A percentile compares a stretch with the other conserved stretches of the same genome.
Evolutionary conservation across 2,113 vertebrate genomes (phyloP).

Genomic region (Gobio gobio): DNA sequence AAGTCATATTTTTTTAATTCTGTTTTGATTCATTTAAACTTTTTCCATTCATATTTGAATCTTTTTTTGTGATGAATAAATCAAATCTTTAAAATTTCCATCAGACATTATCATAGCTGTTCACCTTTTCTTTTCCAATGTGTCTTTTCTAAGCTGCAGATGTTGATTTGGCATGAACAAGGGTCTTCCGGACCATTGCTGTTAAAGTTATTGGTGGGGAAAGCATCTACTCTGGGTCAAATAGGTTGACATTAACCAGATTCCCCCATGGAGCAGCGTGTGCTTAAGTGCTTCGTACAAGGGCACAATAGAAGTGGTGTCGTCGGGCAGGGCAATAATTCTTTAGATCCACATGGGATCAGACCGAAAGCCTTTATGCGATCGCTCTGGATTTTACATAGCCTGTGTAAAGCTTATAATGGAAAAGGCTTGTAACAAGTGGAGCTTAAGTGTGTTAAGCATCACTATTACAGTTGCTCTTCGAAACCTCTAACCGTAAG

Average conservation of each 20-base stretch:
- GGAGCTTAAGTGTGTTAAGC: conserved; percentile 1
- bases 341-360: conserved; percentile 7
- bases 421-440: background rate
- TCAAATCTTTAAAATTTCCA: too few species aligned
- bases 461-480: background rate
- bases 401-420: background rate
- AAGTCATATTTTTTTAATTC: too few species aligned
- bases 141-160: too few species aligned
- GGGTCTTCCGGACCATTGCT: background rate
- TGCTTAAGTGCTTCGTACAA: conserved; percentile 3
- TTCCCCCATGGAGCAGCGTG: background rate
- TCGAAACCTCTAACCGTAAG: background rate
- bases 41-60: too few species aligned
- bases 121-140: too few species aligned
- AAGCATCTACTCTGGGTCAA: background rate
- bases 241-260: background rate
- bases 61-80: too few species aligned
- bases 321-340: background rate
- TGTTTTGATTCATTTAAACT: too few species aligned
- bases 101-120: too few species aligned
- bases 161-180: background rate
- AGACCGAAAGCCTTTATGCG: background rate
- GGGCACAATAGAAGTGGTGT: background rate
- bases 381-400: background rate
- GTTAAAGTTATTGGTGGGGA: background rate